Base-by-base conservation (phyloP, 2,113 vertebrate species). In the Rhinolophus sinicus region DNA sequence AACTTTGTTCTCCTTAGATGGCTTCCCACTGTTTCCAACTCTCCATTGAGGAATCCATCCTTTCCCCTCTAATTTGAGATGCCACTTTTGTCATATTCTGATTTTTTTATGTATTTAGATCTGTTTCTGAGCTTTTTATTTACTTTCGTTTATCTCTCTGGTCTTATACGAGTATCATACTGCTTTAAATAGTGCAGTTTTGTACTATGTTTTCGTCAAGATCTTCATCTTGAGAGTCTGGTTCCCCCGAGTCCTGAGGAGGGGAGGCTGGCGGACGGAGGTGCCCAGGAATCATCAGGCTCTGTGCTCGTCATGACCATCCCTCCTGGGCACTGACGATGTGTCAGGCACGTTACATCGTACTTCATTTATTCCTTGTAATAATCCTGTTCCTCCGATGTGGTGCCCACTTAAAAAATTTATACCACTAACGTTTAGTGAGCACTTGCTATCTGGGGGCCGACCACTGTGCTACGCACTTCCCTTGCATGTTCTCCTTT, bases 81-180 rank as follows among this genome's bases (percentile, higher is more conserved):
- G 84, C 40, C 8, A 18, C 44, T 92, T 89, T 86, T 54, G 84
- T 76, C 70, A 77, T 47, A 77, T 9, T 47, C 47, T 77, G n/a
- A 58, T 33, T 69, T 89, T 77, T 35, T 85, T 3, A 72, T 86
- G 54, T 73, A 73, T 70, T 92, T 69, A 54, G 52, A 88, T 69
- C 54, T 95, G 54, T 88, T 96, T 56, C 22, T 93, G 77, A 92
- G 60, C 40, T 83, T 87, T 93, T 81, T 75, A 62, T 56, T 84
- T 89, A 60, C 40, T 80, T 52, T 58, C 33, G 24, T 77, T 72
- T 82, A 21, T 35, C 83, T 77, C 54, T 86, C 56, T 78, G 18
- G n/a, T 78, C 75, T 90, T 56, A 69, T 40, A 64, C 73, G 54
- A 92, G n/a, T 64, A 28, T 40, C 50, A 8, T 40, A n/a, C 28